phyloP scores from a whole-genome alignment of 2,113 vertebrate genomes.

The Cyprinodon brontotheroides region DNA sequence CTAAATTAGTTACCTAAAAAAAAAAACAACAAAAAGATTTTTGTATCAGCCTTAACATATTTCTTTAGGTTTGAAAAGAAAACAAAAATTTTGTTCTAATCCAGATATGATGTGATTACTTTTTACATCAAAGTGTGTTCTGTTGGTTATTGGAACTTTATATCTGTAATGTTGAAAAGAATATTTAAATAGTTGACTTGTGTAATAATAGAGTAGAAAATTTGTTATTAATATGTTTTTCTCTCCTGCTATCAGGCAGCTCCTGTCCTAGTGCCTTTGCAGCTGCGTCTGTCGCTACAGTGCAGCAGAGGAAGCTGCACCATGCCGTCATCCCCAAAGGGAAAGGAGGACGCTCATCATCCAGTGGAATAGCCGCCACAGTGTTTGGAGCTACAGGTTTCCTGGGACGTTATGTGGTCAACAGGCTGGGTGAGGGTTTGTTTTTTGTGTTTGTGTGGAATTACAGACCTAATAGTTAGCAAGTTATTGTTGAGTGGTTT shows the following conservation, averaged over 20 bases:
- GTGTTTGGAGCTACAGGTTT: conserved; percentile 97
- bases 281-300: conserved; percentile 55
- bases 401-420: conserved; percentile 92
- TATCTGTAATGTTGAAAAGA: no score
- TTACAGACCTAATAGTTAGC: background rate
- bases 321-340: conserved; percentile 86
- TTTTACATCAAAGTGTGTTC: no score
- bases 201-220: no score
- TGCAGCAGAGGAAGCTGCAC: conserved; percentile 84
- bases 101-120: no score
- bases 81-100: no score
- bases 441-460: background rate
- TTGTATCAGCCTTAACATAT: no score
- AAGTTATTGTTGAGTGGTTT: background rate
- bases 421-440: conserved; percentile 85
- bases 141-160: no score
- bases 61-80: no score
- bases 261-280: conserved; percentile 71
- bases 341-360: conserved; percentile 90
- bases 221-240: background rate
- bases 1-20: no score
- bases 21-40: no score
- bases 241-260: conserved; percentile 71
- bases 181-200: no score
- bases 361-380: conserved; percentile 91